These are phyloP conservation scores for Pipistrellus kuhlii DNA, from an alignment of 2,797 vertebrate species.

Conservation along the genomic window DNA sequence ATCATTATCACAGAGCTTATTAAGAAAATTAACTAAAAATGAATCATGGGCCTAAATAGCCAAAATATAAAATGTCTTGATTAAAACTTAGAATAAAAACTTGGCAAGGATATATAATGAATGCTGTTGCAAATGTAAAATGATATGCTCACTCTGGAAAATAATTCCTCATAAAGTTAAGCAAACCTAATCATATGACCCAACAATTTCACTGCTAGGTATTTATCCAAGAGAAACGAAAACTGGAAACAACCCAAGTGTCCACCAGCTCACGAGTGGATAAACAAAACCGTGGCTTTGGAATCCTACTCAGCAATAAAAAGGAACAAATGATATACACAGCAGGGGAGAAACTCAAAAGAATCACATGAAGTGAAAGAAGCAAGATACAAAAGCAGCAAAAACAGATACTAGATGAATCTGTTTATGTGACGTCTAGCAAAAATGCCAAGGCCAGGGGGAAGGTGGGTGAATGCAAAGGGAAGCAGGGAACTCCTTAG, in stretches of 20 bases:
- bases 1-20: background rate
- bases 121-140: background rate
- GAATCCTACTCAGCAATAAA: slow-evolving; percentile 27
- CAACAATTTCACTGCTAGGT: background rate
- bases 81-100: slow-evolving; percentile 39
- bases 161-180: slow-evolving; percentile 36
- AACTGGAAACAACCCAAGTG: background rate
- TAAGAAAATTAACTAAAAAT: slow-evolving; percentile 45
- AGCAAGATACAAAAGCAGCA: background rate
- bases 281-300: background rate
- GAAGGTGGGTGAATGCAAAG: background rate
- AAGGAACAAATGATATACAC: background rate
- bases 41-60: background rate
- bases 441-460: background rate
- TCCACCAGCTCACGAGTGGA: background rate
- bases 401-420: background rate
- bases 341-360: background rate
- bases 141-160: slow-evolving; percentile 2
- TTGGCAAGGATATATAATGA: slow-evolving; percentile 24
- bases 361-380: background rate
- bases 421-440: background rate
- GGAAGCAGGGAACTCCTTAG: background rate
- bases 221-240: slow-evolving; percentile 52
- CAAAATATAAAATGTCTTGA: slow-evolving; percentile 30
- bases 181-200: background rate